Base-by-base conservation (phyloP, 2,888 invertebrate genomes). In the Synergus gifuensis region DNA sequence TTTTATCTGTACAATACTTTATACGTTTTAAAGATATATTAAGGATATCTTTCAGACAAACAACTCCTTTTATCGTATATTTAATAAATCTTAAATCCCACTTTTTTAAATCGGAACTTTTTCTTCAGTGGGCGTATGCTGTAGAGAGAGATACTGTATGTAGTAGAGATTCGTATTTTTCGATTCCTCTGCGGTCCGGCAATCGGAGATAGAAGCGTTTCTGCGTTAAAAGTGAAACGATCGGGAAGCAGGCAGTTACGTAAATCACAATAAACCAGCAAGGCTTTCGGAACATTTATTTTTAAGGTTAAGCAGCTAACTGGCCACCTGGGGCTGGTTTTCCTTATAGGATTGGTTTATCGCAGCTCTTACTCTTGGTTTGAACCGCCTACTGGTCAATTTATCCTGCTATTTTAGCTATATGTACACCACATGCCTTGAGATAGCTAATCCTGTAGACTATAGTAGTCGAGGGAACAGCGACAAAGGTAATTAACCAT, bases 241-340 rank as follows among this genome's bases (percentile, higher is more conserved):
- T 49, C 28, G 16, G 67, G 44, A 3, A 69, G 22, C n/a, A 4
- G 73, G 78, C 73, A 77, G 81, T 79, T 79, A 80, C 83, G 79
- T 84, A 83, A 85, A 83, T 85, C 84, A 83, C 82, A 83, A 83
- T 83, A 83, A 83, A 83, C 69, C 79, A 76, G 77, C 66, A 46
- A 64, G 77, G 64, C 76, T 76, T 76, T 67, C 73, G 67, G 73
- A 83, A 84, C 82, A 83, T 83, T 84, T 87, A 83, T 86, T 87
- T 87, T 85, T 86, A 86, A 87, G 84, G 82, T 82, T 85, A 86
- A 87, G 83, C 84, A 86, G 86, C 85, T 87, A 87, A 87, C 85
- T 83, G 85, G 86, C 86, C 87, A 87, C 86, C 87, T 87, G 86
- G 85, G 87, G 84, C 84, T 80, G 82, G 73, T 84, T 85, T 82